These are phyloP conservation scores for Drosophila ustulata DNA, from an alignment of 2,888 invertebrate genomes.

Conservation along the genomic window DNA sequence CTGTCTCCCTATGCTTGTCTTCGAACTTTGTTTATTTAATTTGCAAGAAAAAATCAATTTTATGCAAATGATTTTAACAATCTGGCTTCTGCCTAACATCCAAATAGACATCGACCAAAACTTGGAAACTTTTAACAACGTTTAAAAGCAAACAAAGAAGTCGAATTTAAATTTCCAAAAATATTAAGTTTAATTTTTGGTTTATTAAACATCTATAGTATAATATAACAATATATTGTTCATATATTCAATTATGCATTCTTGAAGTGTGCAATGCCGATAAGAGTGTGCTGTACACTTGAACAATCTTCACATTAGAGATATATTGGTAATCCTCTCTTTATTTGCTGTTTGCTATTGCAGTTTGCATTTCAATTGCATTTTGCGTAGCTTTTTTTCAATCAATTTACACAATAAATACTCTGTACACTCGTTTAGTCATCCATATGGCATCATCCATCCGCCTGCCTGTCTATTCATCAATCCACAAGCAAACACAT, in stretches of 20 bases:
- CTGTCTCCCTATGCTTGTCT: slow-evolving; percentile 6
- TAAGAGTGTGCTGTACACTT: background rate
- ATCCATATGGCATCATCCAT: slow-evolving; percentile 50
- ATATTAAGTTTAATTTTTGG: no score
- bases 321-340: slow-evolving; percentile 16
- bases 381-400: slow-evolving; percentile 32
- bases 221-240: background rate
- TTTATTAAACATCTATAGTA: no score
- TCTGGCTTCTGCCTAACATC: slow-evolving; percentile 19
- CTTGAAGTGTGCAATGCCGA: background rate
- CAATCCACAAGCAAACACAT: slow-evolving; percentile 18
- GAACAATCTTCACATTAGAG: slow-evolving; percentile 9
- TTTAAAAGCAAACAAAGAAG: background rate
- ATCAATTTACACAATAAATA: slow-evolving; percentile 44
- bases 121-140: background rate
- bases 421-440: slow-evolving; percentile 46
- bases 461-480: slow-evolving; percentile 7
- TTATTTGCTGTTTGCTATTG: slow-evolving; percentile 31
- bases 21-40: slow-evolving; percentile 27
- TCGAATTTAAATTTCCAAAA: no score
- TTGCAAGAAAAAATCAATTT: slow-evolving; percentile 38
- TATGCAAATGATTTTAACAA: slow-evolving; percentile 53
- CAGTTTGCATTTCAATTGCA: slow-evolving; percentile 37
- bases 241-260: background rate
- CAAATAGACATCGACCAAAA: background rate